Base-by-base conservation (phyloP, 1,140 invertebrate species). In the Macrocentrus cingulum region DNA sequence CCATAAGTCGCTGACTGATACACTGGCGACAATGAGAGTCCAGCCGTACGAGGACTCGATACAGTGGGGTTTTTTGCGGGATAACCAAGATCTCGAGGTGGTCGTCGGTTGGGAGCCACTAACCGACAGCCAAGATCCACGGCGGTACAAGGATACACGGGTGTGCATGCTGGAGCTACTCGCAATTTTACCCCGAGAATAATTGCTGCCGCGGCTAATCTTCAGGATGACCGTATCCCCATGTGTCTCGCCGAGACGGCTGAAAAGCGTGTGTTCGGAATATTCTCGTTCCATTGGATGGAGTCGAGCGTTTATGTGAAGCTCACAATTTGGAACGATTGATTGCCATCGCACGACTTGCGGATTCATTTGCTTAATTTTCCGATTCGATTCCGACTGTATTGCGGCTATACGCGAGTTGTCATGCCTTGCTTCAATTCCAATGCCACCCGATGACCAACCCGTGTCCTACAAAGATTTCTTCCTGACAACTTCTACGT, bases 21-120 rank as follows among this genome's bases (percentile, higher is more conserved):
- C 70, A 6, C 64, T 79, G 23, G 63, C 60, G 36, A 68, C 63
- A 46, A 84, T 87, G 82, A 81, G 84, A 39, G 80, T 87, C 46
- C 80, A 83, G 66, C 81, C 82, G 0, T 77, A 78, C 3, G 80
- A 83, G 62, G 83, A 85, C 69, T 72, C 79, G 16, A 79, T 80
- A 20, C 66, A 75, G 48, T 84, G 80, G 78, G 70, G 80, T 45
- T 66, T 79, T 44, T 65, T 87, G 1, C 67, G 80, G 58, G 85
- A 87, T 66, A 87, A 87, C 70, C 69, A 85, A 42, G 84, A 87
- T 71, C 76, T 85, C 45, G 72, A 78, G 62, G 77, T 79, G 15
- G 66, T 79, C 16, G 62, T 68, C n/a, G 69, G 71, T 3, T 80
- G 75, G 71, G 77, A 80, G 45, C 78, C 78, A 8, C 37, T 74